These are phyloP conservation scores for Synodontis membranacea DNA, from an alignment of 2,113 vertebrate genomes.

Conservation along the genomic window DNA sequence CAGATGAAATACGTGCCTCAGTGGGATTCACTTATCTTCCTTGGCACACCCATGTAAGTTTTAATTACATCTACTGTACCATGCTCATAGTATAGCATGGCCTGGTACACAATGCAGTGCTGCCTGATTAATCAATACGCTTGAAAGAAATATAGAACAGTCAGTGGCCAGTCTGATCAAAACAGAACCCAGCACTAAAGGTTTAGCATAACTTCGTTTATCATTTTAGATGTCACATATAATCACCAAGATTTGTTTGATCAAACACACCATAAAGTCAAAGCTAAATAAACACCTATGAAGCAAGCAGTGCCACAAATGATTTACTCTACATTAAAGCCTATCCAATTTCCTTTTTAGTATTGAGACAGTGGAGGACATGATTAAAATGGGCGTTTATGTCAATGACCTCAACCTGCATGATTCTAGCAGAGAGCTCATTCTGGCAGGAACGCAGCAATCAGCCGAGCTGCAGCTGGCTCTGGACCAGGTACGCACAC, in stretches of 20 bases:
- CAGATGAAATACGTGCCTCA: constrained; percentile 78
- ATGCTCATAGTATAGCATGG: neutral
- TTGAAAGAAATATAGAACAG: neutral
- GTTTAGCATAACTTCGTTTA: neutral
- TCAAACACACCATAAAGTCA: neutral
- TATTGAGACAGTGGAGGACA: constrained; percentile 76
- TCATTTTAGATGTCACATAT: neutral
- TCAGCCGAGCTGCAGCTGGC: constrained; percentile 75
- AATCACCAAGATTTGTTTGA: neutral
- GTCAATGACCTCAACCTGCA: constrained; percentile 76
- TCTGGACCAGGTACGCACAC: constrained; percentile 69
- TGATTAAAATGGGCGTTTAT: constrained; percentile 78
- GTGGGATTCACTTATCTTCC: constrained; percentile 78
- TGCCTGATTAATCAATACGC: neutral
- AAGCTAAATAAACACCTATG: neutral
- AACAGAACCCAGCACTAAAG: neutral
- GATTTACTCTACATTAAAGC: constrained; percentile 7
- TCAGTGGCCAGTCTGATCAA: neutral
- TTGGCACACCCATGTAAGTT: constrained; percentile 75
- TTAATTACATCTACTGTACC: constrained; percentile 9
- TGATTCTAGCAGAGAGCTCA: constrained; percentile 76
- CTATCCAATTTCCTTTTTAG: constrained; percentile 53
- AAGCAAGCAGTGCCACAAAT: constrained; percentile 1
- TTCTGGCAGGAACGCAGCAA: constrained; percentile 74
- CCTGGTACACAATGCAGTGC: neutral